Evolutionary conservation across 2,113 vertebrate genomes (phyloP).

Genomic region (Hippocampus abdominalis): DNA sequence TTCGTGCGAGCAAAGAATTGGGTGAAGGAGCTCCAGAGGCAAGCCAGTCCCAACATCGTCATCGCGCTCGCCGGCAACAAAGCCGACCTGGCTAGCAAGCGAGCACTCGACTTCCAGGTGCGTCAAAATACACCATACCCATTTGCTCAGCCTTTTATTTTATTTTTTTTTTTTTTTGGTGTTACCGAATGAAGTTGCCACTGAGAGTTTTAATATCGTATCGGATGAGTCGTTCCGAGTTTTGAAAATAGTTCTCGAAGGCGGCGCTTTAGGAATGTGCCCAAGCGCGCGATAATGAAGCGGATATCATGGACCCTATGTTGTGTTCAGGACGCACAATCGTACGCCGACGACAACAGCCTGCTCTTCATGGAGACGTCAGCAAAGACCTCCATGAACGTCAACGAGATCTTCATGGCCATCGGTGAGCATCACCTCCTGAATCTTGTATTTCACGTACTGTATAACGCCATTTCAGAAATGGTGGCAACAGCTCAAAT

Average conservation of each 20-base stretch:
- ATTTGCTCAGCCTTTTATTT: neutral
- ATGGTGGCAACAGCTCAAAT: too few species aligned
- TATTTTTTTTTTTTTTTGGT: neutral
- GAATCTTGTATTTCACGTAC: neutral
- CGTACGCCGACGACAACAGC: constrained; percentile 97
- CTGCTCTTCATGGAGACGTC: constrained; percentile 99
- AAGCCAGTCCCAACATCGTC: constrained; percentile 99
- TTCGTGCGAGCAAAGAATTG: constrained; percentile 99
- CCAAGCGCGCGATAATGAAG: too few species aligned
- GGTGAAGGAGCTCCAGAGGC: constrained; percentile 99
- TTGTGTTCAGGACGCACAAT: constrained; percentile 85
- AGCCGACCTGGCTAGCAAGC: constrained; percentile 94
- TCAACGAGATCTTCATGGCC: constrained; percentile 99
- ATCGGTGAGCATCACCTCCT: constrained; percentile 81
- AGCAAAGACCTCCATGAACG: constrained; percentile 96
- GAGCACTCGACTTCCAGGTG: constrained; percentile 97
- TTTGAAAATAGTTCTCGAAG: too few species aligned
- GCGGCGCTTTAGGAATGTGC: too few species aligned
- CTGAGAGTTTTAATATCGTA: too few species aligned
- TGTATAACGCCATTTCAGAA: too few species aligned
- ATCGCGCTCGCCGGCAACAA: constrained; percentile 99
- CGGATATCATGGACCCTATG: neutral
- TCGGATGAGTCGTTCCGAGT: too few species aligned
- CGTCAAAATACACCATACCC: neutral
- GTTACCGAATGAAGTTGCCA: too few species aligned